Evolutionary conservation across 2,888 invertebrate species (phyloP).

Genomic region (Slavum lentiscoides): DNA sequence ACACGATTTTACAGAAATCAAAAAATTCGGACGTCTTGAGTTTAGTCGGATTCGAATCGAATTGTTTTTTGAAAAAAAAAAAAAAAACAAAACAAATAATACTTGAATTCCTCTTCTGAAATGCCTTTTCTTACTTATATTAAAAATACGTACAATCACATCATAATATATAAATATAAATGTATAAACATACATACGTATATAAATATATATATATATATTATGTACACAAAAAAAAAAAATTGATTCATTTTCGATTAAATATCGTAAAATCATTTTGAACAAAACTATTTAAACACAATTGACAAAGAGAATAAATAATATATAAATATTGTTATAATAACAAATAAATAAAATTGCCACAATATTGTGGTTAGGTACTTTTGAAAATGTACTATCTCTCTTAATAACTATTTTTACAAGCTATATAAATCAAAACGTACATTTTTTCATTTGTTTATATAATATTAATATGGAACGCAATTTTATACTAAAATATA

Average conservation of each 20-base stretch:
- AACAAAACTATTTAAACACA: slow-evolving; percentile 21
- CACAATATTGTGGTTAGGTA: slow-evolving; percentile 28
- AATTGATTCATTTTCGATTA: slow-evolving; percentile 1
- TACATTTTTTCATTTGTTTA: slow-evolving; percentile 3
- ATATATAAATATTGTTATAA: slow-evolving; percentile 4
- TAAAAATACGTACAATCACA: slow-evolving; percentile 40
- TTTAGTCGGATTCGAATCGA: too few species aligned
- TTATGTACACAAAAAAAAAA: slow-evolving; percentile 7
- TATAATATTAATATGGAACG: slow-evolving; percentile 11
- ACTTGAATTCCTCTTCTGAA: background rate
- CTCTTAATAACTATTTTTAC: background rate
- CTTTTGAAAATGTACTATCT: background rate
- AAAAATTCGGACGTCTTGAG: too few species aligned
- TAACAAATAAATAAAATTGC: slow-evolving; percentile 18
- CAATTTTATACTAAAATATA: slow-evolving; percentile 16
- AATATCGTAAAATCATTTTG: slow-evolving; percentile 23
- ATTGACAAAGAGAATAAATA: background rate
- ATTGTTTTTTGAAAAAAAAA: too few species aligned
- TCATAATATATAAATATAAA: slow-evolving; percentile 1
- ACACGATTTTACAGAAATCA: too few species aligned
- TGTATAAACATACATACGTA: background rate
- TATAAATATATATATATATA: slow-evolving; percentile 7
- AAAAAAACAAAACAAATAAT: background rate
- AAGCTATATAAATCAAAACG: background rate
- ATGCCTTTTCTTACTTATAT: slow-evolving; percentile 25